phyloP scores from a whole-genome alignment of 2,113 vertebrate species.

The Empidonax alnorum region DNA sequence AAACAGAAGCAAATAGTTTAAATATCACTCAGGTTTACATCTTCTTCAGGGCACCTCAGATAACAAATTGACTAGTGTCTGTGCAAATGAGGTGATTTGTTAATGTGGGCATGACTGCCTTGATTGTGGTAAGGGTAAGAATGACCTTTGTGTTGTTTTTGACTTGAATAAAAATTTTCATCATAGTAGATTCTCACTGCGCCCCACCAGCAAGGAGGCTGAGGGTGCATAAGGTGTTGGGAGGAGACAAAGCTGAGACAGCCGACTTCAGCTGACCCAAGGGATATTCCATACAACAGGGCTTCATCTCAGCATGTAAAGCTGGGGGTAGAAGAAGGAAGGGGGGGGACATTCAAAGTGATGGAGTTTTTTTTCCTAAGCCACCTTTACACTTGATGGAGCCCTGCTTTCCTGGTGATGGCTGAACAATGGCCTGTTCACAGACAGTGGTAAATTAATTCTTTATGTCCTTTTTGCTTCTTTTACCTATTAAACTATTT shows the following conservation, averaged over 20 bases:
- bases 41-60: neutral
- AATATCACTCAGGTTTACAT: conserved; percentile 33
- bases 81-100: neutral
- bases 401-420: neutral
- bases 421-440: neutral
- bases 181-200: neutral
- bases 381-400: rapidly evolving
- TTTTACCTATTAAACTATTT: neutral
- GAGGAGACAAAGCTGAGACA: neutral
- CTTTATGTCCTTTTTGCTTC: neutral
- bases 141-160: neutral
- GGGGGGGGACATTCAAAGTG: rapidly evolving
- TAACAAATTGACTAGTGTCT: neutral
- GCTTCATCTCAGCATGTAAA: neutral
- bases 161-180: neutral
- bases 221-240: neutral
- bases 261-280: neutral
- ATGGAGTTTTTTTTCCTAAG: neutral
- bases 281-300: too few species aligned
- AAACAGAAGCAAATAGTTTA: conserved; percentile 45
- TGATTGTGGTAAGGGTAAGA: neutral
- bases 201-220: neutral
- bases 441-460: neutral
- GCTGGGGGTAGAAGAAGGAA: neutral
- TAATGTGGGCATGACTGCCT: neutral